phyloP scores from a whole-genome alignment of 1,140 invertebrate species.

The Drosophila micromelanica region DNA sequence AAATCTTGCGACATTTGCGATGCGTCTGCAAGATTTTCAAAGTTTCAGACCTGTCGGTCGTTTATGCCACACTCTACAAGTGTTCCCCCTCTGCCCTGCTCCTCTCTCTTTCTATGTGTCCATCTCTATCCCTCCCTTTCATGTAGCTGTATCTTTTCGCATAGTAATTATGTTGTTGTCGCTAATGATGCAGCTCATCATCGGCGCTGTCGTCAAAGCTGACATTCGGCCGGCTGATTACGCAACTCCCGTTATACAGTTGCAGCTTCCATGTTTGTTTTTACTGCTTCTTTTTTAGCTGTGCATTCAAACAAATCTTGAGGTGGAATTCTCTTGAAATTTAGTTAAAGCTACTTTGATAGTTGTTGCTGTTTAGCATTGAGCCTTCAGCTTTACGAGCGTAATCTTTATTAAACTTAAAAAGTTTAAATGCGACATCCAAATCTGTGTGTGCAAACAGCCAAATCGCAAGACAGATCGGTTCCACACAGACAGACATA shows the following conservation, averaged over 20 bases:
- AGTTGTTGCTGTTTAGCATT: background rate
- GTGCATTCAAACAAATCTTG: conserved; percentile 4
- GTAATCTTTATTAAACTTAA: background rate
- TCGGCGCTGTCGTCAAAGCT: conserved; percentile 38
- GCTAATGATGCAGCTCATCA: conserved; percentile 72
- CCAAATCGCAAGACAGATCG: too few relatives aligned
- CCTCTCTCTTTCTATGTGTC: background rate
- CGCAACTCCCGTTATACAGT: conserved; percentile 52
- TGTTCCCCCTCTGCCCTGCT: background rate
- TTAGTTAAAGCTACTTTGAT: conserved; percentile 6
- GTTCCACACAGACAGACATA: too few relatives aligned
- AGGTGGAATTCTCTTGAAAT: background rate
- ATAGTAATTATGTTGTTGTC: conserved; percentile 74
- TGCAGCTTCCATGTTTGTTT: background rate
- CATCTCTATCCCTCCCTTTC: too few relatives aligned
- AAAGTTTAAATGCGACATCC: too few relatives aligned
- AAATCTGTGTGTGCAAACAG: too few relatives aligned
- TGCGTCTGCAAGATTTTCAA: conserved; percentile 60
- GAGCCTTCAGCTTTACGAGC: background rate
- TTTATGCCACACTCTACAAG: conserved; percentile 2
- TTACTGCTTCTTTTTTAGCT: conserved; percentile 4
- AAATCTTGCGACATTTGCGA: conserved; percentile 59
- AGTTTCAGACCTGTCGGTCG: conserved; percentile 23
- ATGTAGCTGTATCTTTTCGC: conserved; percentile 60
- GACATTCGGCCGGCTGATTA: conserved; percentile 46